These are phyloP conservation scores for Chitala chitala DNA, from an alignment of 2,113 vertebrate genomes.

Conservation along the genomic window DNA sequence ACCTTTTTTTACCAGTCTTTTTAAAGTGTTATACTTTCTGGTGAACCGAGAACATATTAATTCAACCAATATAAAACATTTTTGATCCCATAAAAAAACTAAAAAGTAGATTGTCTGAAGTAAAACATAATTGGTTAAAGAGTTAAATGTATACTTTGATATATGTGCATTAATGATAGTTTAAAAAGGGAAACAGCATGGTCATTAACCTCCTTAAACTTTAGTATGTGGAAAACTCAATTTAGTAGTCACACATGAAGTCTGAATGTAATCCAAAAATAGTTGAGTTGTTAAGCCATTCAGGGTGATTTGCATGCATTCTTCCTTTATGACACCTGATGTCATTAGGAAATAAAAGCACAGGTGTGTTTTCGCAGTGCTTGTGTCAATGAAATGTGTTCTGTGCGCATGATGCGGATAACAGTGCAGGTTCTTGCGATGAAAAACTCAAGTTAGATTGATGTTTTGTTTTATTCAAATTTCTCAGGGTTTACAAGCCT, in stretches of 20 bases:
- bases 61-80: not conserved
- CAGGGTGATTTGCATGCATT: too few relatives aligned
- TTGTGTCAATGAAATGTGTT: not conserved
- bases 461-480: conserved; percentile 54
- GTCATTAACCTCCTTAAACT: not conserved
- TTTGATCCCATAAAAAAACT: not conserved
- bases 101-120: not conserved
- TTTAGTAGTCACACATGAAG: not conserved
- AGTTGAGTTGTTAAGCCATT: too few relatives aligned
- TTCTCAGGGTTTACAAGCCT: conserved; percentile 55
- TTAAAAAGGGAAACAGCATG: too few relatives aligned
- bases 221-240: not conserved
- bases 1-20: too few relatives aligned
- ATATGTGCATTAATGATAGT: not conserved
- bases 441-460: conserved; percentile 36
- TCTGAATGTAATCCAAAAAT: too few relatives aligned
- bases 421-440: not conserved
- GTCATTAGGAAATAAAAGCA: not conserved
- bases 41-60: too few relatives aligned
- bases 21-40: too few relatives aligned
- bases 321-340: too few relatives aligned
- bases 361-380: not conserved
- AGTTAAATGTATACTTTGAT: not conserved
- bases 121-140: not conserved
- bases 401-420: not conserved